These are phyloP conservation scores for Ferdinandea cuprea DNA, from an alignment of 2,888 invertebrate species.

Conservation along the genomic window DNA sequence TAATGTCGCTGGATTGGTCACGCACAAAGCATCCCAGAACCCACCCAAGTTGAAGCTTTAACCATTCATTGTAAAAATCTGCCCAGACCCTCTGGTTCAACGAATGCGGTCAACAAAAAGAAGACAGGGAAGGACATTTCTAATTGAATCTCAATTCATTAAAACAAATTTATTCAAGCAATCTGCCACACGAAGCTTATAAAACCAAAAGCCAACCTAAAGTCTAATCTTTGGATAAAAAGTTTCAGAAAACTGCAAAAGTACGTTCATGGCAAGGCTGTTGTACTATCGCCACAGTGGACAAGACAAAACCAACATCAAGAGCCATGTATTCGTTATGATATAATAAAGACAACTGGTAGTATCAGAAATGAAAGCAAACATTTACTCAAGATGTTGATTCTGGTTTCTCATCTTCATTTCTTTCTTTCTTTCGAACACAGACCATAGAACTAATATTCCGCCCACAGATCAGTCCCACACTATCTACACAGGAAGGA, in stretches of 20 bases:
- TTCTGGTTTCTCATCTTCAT: constrained; percentile 56
- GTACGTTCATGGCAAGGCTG: constrained; percentile 17
- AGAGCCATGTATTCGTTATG: constrained; percentile 66
- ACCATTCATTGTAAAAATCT: too few relatives aligned
- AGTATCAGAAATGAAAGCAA: constrained; percentile 67
- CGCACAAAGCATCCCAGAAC: too few relatives aligned
- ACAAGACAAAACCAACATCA: constrained; percentile 56
- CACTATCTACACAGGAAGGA: constrained; percentile 2
- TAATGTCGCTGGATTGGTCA: too few relatives aligned
- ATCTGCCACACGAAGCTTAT: constrained; percentile 42
- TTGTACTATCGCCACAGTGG: constrained; percentile 29
- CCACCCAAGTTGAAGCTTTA: too few relatives aligned
- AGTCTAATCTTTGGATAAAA: constrained; percentile 35
- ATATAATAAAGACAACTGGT: constrained; percentile 72
- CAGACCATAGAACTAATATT: constrained; percentile 45
- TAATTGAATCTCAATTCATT: constrained; percentile 44
- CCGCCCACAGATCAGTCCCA: constrained; percentile 3
- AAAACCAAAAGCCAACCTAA: constrained; percentile 56
- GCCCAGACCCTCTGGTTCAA: too few relatives aligned
- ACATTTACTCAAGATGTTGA: constrained; percentile 74
- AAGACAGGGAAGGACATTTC: constrained; percentile 1
- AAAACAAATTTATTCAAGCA: constrained; percentile 30
- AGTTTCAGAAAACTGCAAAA: constrained; percentile 11
- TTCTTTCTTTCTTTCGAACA: constrained; percentile 32
- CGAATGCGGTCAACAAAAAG: too few relatives aligned